phyloP scores from a whole-genome alignment of 2,888 invertebrate species.

The Melinaea menophilus region DNA sequence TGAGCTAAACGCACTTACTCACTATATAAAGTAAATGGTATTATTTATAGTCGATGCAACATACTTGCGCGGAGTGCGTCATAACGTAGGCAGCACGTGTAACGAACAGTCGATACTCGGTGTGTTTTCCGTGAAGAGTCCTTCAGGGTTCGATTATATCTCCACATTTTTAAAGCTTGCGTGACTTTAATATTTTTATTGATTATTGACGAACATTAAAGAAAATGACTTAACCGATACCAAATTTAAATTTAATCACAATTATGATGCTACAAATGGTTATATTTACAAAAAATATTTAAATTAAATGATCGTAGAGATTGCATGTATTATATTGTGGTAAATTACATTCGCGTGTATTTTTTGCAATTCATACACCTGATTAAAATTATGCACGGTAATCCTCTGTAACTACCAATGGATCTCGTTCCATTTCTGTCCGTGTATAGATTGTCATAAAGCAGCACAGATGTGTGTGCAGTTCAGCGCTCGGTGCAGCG shows the following conservation, averaged over 20 bases:
- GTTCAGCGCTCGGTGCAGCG: slow-evolving; percentile 5
- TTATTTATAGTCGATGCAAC: neutral
- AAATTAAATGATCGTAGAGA: neutral
- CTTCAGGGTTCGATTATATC: slow-evolving; percentile 40
- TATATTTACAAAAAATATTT: neutral
- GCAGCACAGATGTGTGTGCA: slow-evolving; percentile 1
- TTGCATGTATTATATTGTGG: too few species aligned
- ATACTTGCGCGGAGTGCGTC: slow-evolving; percentile 34
- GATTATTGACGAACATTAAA: neutral
- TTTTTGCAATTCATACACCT: slow-evolving; percentile 30
- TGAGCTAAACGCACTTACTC: neutral
- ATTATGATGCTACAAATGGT: neutral
- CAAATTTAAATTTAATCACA: neutral
- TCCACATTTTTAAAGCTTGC: slow-evolving; percentile 39
- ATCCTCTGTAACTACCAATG: slow-evolving; percentile 28
- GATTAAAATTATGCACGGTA: slow-evolving; percentile 34
- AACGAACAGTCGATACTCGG: slow-evolving; percentile 39
- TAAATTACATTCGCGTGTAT: slow-evolving; percentile 1
- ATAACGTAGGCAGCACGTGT: slow-evolving; percentile 52
- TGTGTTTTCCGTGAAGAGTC: slow-evolving; percentile 38
- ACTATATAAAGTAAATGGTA: neutral
- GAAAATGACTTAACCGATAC: neutral
- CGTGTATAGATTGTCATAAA: slow-evolving; percentile 9
- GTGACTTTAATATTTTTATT: slow-evolving; percentile 2
- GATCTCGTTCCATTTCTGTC: slow-evolving; percentile 12